Evolutionary conservation across 2,113 vertebrate species (phyloP), one percentile per base, ranked within the genome.

Genomic region (Capra hircus): DNA sequence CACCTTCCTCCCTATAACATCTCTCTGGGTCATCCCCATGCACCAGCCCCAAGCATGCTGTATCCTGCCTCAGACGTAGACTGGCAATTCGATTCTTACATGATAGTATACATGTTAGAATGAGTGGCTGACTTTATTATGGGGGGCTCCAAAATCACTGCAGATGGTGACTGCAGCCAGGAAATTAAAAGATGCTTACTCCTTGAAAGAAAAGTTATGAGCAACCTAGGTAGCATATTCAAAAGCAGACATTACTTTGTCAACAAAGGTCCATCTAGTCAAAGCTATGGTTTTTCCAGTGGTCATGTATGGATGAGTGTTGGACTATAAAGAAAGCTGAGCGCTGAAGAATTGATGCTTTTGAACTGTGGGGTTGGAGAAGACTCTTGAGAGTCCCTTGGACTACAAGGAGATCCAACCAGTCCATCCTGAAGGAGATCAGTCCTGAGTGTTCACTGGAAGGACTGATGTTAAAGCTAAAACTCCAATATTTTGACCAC

Each of bases 71-170:
- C 36, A 36, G 36, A 36, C 36, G 36, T 36, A 36, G 36, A 36
- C 36, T 36, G 36, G 36, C 36, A 36, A 36, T 36, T 36, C 36
- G 36, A 36, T 36, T 36, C 36, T 36, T 36, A 36, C 36, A 36
- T 36, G 36, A 36, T 36, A 36, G 36, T 36, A 36, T 36, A 36
- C 36, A 36, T 36, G 36, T 36, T 36, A 36, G 36, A 36, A 36
- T 36, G 36, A 36, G 36, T 36, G 36, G 36, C 36, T 36, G 36
- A 36, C 36, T 67, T 67, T 67, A 19, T n/a, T 67, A n/a, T 64
- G 0, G 0, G 0, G 62, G 33, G 33, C 7, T 67, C 62, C 16
- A 19, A 67, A 67, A 67, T 67, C 62, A n/a, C 62, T n/a, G 16
- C 33, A 67, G 33, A 67, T 67, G 16, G 62, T 67, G 33, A 67